Evolutionary conservation across 2,797 vertebrate species (phyloP).

Genomic region (Scarus forsteni): DNA sequence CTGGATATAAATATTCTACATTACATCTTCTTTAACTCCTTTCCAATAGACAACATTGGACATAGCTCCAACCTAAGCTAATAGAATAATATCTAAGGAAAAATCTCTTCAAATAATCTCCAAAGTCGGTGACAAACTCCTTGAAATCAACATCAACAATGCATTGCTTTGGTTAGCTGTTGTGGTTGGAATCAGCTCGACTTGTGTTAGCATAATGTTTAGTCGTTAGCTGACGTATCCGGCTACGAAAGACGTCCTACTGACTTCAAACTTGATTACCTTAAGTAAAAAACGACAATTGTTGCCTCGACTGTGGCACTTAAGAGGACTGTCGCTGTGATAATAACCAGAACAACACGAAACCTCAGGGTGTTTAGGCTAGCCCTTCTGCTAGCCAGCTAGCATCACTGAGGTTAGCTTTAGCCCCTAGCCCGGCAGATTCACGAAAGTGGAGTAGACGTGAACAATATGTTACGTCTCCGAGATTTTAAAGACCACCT

Average conservation of each 20-base stretch:
- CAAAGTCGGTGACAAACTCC: neutral
- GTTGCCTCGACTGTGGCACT: fast-evolving
- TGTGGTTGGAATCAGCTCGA: slow-evolving; percentile 41
- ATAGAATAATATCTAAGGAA: neutral
- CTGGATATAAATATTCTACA: neutral
- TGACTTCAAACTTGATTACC: neutral
- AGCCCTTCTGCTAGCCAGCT: slow-evolving; percentile 44
- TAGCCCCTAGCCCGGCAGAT: slow-evolving; percentile 51
- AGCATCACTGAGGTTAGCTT: slow-evolving; percentile 46
- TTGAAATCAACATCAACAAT: neutral
- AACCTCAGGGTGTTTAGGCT: neutral
- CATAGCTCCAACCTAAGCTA: neutral
- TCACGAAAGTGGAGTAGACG: slow-evolving; percentile 56
- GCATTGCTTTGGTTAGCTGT: slow-evolving; percentile 9
- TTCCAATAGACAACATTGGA: neutral
- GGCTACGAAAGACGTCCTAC: neutral
- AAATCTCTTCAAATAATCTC: neutral
- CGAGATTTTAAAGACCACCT: slow-evolving; percentile 66
- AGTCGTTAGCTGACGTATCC: slow-evolving; percentile 8
- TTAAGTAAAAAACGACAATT: too few relatives aligned
- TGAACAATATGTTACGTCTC: slow-evolving; percentile 60
- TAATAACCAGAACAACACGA: neutral
- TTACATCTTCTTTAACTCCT: neutral
- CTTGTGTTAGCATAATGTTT: slow-evolving; percentile 30
- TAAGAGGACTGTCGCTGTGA: neutral